Base-by-base conservation (phyloP, 1,140 invertebrate genomes). In the Triops cancriformis region DNA sequence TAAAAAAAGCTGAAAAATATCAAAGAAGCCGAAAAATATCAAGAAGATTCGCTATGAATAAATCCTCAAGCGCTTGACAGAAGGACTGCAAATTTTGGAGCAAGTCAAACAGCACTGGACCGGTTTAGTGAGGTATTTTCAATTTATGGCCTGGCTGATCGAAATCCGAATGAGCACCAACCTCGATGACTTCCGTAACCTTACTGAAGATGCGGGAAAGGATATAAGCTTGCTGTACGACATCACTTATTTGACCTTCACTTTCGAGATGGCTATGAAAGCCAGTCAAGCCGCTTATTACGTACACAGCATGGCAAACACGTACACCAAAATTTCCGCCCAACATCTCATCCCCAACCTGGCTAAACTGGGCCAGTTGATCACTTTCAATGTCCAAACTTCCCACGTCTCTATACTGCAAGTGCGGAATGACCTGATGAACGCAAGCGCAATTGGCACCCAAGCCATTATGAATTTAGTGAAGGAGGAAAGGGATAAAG, bases 291-390 rank as follows among this genome's bases (percentile, higher is more conserved):
- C 77, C 1, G 14, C 77, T 10, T 78, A 31, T 37, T 26, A 73
- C 28, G 77, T 78, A 11, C 37, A 78, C 26, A 26, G 74, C 42
- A 78, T 78, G 73, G 77, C 77, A 14, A 23, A 43, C 4, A 73
- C 42, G 23, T 74, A 74, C 23, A 73, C 72, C 5, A 73, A 74
- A 26, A 72, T 78, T 12, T 78, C 77, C 7, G 41, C 26, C 18
- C 11, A 74, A 10, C 73, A 74, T 72, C 73, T 78, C 31, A 74
- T 78, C 26, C 27, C 72, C 1, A 37, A 41, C 26, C 10, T 78
- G 6, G 64, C 73, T 1, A 73, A 45, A 26, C 18, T 78, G 73
- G 74, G 41, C 73, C 37, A 73, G 14, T 28, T 74, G 28, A 78
- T 78, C n/a, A 37, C 72, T 23, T 73, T 73, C n/a, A 72, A 78